These are phyloP conservation scores for Spilarctia lutea DNA, from an alignment of 2,888 invertebrate genomes.

Conservation along the genomic window DNA sequence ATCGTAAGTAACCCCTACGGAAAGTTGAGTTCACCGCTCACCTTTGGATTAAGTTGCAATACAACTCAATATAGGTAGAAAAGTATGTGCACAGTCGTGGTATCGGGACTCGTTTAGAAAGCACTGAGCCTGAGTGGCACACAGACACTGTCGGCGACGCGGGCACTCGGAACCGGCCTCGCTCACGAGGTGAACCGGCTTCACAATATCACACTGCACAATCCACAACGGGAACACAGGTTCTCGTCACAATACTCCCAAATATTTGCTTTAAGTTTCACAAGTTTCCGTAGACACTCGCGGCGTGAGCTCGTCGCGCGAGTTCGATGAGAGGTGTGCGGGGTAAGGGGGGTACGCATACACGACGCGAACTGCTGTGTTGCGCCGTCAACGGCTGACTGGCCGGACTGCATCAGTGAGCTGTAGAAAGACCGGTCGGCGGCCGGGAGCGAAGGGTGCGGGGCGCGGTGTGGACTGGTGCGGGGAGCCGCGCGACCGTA, in stretches of 20 bases:
- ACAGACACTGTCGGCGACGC: conserved; percentile 54
- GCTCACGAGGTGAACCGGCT: conserved; percentile 68
- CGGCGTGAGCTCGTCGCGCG: conserved; percentile 53
- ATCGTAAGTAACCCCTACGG: not conserved
- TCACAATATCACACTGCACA: conserved; percentile 59
- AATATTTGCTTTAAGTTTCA: conserved; percentile 52
- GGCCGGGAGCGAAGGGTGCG: conserved; percentile 42
- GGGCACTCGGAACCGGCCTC: conserved; percentile 67
- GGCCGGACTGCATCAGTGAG: conserved; percentile 55
- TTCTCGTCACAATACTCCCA: conserved; percentile 43
- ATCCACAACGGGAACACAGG: conserved; percentile 42
- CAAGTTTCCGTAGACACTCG: conserved; percentile 44
- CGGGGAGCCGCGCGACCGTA: conserved; percentile 29
- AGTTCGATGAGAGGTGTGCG: conserved; percentile 58
- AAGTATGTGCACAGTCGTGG: conserved; percentile 35
- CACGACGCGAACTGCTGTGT: conserved; percentile 19
- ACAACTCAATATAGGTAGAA: conserved; percentile 44
- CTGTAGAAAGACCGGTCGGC: conserved; percentile 52
- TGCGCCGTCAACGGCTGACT: conserved; percentile 64
- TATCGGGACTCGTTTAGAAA: conserved; percentile 51
- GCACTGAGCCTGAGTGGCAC: conserved; percentile 39
- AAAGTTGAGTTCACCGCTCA: conserved; percentile 47
- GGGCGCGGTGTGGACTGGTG: conserved; percentile 26
- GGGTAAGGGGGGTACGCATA: conserved; percentile 33
- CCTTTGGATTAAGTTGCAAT: conserved; percentile 60